These are phyloP conservation scores for rabbit (Oryctolagus cuniculus) DNA, from an alignment of 2,113 vertebrate species.

Conservation along the genomic window DNA sequence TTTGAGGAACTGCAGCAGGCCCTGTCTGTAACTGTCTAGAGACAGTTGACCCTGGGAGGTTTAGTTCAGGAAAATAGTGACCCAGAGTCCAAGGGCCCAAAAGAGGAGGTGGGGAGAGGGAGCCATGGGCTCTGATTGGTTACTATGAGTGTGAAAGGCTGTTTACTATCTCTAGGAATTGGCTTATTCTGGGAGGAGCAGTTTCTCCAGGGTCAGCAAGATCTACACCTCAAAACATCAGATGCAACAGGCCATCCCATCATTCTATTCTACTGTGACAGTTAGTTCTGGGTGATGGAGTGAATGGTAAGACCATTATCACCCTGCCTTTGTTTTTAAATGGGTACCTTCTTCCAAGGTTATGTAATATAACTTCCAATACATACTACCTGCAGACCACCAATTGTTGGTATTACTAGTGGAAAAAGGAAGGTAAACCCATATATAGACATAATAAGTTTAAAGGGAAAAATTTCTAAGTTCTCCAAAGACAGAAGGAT, in stretches of 20 bases:
- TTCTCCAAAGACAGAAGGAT: background rate
- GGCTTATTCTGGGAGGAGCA: background rate
- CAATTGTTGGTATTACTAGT: background rate
- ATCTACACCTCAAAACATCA: background rate
- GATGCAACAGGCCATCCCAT: background rate
- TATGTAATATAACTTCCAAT: background rate
- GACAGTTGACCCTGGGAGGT: too few relatives aligned
- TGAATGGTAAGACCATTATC: background rate
- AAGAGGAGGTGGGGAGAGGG: background rate
- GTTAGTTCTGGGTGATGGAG: background rate
- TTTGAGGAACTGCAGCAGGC: background rate
- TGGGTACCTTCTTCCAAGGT: background rate
- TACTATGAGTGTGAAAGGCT: background rate
- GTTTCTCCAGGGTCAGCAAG: background rate
- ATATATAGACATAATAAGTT: background rate
- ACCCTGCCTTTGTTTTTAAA: background rate
- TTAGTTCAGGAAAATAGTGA: too few relatives aligned
- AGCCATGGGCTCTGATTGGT: background rate
- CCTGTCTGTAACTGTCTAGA: background rate
- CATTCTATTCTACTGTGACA: background rate
- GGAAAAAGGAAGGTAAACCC: background rate
- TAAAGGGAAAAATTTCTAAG: background rate
- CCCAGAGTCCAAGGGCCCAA: background rate
- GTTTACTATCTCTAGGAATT: too few relatives aligned
- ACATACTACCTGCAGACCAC: background rate